Evolutionary conservation across 2,888 invertebrate genomes (phyloP).

Genomic region (Lasius platythorax): DNA sequence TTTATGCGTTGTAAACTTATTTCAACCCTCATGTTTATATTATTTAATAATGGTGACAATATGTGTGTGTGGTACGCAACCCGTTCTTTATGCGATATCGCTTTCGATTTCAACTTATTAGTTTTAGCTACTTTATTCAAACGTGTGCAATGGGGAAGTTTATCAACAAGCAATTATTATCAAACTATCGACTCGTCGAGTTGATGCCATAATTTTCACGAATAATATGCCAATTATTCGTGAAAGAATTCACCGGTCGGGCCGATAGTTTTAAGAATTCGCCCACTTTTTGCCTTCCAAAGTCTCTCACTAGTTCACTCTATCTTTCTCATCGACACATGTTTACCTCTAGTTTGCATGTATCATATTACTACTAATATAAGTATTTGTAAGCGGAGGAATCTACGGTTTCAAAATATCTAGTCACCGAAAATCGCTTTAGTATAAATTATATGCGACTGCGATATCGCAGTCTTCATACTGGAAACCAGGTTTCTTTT

Average conservation of each 20-base stretch:
- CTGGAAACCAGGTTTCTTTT: constrained; percentile 36
- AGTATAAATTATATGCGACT: constrained; percentile 36
- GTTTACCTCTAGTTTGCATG: constrained; percentile 62
- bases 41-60: constrained; percentile 28
- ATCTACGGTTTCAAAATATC: constrained; percentile 46
- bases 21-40: constrained; percentile 7
- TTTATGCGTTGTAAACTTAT: constrained; percentile 30
- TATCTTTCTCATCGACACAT: constrained; percentile 69
- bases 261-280: constrained; percentile 76
- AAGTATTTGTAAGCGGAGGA: constrained; percentile 49
- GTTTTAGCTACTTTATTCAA: constrained; percentile 12
- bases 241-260: constrained; percentile 50
- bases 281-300: constrained; percentile 83
- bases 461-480: constrained; percentile 29
- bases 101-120: constrained; percentile 5
- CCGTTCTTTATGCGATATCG: background rate
- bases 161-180: constrained; percentile 74
- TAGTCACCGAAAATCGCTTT: constrained; percentile 55
- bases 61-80: background rate
- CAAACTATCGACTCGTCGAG: constrained; percentile 62
- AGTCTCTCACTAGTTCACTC: constrained; percentile 74
- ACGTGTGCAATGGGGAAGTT: constrained; percentile 40
- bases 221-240: constrained; percentile 2
- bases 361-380: constrained; percentile 61
- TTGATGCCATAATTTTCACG: background rate